phyloP scores from a whole-genome alignment of 2,113 vertebrate species.

The Vicugna pacos region DNA sequence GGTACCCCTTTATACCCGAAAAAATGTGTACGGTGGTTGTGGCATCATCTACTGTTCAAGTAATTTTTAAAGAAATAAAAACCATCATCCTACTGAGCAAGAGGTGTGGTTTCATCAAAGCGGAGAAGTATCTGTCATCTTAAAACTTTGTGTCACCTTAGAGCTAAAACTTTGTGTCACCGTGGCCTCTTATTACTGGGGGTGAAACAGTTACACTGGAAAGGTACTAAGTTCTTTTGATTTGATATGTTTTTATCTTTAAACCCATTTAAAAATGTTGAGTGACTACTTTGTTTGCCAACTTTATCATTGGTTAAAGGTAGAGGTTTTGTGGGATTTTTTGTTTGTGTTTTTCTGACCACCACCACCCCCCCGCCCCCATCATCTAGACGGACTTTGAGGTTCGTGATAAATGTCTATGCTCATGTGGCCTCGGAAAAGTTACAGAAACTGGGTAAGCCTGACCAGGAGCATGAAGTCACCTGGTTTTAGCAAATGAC shows the following conservation, averaged over 20 bases:
- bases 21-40: background rate
- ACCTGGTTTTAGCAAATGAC: background rate
- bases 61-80: background rate
- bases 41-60: background rate
- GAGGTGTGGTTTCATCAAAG: background rate
- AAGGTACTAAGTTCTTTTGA: background rate
- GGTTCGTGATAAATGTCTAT: background rate
- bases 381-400: background rate
- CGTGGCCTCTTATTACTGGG: background rate
- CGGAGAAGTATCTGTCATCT: background rate
- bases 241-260: background rate
- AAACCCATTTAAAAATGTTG: too few relatives aligned
- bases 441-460: fast-evolving
- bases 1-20: too few relatives aligned
- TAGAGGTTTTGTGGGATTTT: background rate
- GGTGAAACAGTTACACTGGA: background rate
- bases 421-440: background rate
- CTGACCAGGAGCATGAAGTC: fast-evolving
- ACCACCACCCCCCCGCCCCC: fast-evolving
- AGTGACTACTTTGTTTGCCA: background rate
- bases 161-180: slow-evolving; percentile 24
- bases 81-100: background rate
- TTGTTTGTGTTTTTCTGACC: background rate
- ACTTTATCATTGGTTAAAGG: background rate
- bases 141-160: background rate